These are phyloP conservation scores for Callimorpha dominula DNA, from an alignment of 2,888 invertebrate genomes.

Conservation along the genomic window DNA sequence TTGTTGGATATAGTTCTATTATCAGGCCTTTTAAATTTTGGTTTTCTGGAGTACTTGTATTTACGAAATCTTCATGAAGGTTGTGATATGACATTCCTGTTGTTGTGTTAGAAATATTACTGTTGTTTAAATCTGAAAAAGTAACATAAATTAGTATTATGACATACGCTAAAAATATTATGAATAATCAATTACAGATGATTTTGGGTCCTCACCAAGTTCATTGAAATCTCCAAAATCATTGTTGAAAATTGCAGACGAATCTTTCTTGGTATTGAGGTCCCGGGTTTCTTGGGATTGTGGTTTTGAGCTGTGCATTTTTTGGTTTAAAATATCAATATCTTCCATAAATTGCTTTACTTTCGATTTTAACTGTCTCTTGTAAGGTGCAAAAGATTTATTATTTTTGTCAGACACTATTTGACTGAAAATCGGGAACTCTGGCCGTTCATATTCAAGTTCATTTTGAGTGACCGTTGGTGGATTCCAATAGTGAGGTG, in stretches of 20 bases:
- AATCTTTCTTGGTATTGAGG: not conserved
- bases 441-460: slow-evolving; percentile 20
- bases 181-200: not conserved
- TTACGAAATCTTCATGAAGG: not conserved
- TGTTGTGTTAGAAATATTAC: not conserved
- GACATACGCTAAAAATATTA: not conserved
- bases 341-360: slow-evolving; percentile 15
- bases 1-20: not conserved
- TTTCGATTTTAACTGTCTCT: slow-evolving; percentile 18
- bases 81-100: not conserved
- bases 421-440: slow-evolving; percentile 13
- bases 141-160: not conserved
- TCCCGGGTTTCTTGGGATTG: not conserved
- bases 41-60: not conserved
- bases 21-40: not conserved
- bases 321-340: slow-evolving; percentile 12
- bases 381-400: slow-evolving; percentile 15
- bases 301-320: slow-evolving; percentile 2
- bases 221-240: not conserved
- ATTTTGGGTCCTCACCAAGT: slow-evolving; percentile 7
- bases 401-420: slow-evolving; percentile 20
- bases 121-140: slow-evolving; percentile 17
- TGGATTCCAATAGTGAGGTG: slow-evolving; percentile 65
- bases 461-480: slow-evolving; percentile 38
- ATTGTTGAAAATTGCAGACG: not conserved